A percentile compares a stretch with the other conserved stretches of the same genome.
Evolutionary conservation across 2,113 vertebrate genomes (phyloP).

Genomic region (Dipodomys merriami): DNA sequence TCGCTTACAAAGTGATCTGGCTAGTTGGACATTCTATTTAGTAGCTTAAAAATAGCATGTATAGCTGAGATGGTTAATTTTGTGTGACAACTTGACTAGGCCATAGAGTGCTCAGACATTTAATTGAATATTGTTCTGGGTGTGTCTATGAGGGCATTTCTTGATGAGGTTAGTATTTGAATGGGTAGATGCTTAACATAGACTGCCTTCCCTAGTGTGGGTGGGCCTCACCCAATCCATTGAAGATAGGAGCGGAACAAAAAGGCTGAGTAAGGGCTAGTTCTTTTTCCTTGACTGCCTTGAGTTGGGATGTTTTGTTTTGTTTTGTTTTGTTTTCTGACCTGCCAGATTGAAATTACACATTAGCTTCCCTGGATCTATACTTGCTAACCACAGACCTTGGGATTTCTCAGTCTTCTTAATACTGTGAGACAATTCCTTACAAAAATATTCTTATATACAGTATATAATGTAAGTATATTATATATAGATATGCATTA

Average conservation of each 20-base stretch:
- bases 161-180: not conserved
- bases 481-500: not conserved
- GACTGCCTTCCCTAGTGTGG: not conserved
- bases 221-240: not conserved
- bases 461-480: too few relatives aligned
- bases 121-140: not conserved
- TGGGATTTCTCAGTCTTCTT: not conserved
- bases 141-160: not conserved
- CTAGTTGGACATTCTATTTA: not conserved
- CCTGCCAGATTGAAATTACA: not conserved
- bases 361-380: not conserved
- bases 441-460: not conserved
- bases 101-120: not conserved
- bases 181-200: not conserved
- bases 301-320: not conserved
- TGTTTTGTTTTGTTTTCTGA: not conserved
- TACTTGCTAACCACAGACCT: not conserved
- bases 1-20: conserved; percentile 1
- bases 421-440: not conserved
- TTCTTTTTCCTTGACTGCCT: not conserved
- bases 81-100: conserved; percentile 1
- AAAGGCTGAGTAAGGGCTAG: not conserved
- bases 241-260: not conserved
- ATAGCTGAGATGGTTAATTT: conserved; percentile 14
- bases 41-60: not conserved